Evolutionary conservation across 2,888 invertebrate species (phyloP).

Genomic region (Drosophila kokeensis): DNA sequence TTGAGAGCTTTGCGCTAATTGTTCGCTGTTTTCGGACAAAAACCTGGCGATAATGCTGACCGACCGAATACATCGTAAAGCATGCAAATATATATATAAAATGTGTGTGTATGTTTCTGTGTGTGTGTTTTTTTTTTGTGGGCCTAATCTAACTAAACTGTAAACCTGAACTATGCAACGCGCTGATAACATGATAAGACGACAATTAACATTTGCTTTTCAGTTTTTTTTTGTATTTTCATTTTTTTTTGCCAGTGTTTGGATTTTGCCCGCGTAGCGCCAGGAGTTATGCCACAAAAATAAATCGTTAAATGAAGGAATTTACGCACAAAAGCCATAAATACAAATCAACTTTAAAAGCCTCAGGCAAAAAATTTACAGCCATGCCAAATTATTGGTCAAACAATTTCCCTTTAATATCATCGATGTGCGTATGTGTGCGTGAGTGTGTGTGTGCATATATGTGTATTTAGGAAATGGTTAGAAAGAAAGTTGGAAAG

Average conservation of each 20-base stretch:
- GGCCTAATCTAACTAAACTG: conserved; percentile 60
- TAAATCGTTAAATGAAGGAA: conserved; percentile 34
- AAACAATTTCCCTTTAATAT: conserved; percentile 41
- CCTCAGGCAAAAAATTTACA: conserved; percentile 34
- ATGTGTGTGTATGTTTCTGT: conserved; percentile 1
- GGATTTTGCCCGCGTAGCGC: conserved; percentile 21
- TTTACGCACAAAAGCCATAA: conserved; percentile 30
- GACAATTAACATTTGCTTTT: conserved; percentile 33
- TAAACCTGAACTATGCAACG: conserved; percentile 62
- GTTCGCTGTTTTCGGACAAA: conserved; percentile 57
- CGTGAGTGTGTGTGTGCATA: background rate
- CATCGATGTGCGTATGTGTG: conserved; percentile 16
- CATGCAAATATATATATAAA: conserved; percentile 1
- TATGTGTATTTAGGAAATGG: background rate
- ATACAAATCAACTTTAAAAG: conserved; percentile 44
- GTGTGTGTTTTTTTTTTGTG: background rate
- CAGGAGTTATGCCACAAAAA: conserved; percentile 58
- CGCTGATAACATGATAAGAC: conserved; percentile 64
- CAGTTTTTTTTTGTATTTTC: background rate
- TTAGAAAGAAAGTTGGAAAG: background rate
- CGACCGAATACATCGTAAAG: conserved; percentile 13
- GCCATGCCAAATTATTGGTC: conserved; percentile 24
- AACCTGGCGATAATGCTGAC: conserved; percentile 40
- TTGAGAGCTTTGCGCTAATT: conserved; percentile 64
- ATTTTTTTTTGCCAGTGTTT: background rate